phyloP scores from a whole-genome alignment of 2,113 vertebrate species.

The Dolichallabes microphthalmus region DNA sequence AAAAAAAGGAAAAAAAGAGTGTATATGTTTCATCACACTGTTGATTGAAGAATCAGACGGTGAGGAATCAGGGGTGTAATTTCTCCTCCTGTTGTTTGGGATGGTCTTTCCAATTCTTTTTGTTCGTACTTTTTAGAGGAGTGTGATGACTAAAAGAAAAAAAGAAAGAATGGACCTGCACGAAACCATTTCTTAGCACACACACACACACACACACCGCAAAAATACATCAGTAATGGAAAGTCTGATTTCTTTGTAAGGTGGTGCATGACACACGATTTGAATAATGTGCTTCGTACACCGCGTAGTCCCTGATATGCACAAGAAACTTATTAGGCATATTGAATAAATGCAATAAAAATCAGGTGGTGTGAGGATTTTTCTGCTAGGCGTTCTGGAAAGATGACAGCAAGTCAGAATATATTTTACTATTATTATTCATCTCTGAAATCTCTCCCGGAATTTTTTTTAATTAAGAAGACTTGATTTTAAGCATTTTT shows the following conservation, averaged over 20 bases:
- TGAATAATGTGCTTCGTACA: not conserved
- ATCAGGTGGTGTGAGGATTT: not conserved
- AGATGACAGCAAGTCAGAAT: not conserved
- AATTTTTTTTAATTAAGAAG: not conserved
- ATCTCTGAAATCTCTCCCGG: not conserved
- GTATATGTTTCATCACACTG: not conserved
- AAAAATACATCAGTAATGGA: not conserved
- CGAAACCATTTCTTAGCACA: slow-evolving; percentile 12
- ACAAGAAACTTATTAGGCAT: not conserved
- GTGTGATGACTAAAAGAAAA: not conserved
- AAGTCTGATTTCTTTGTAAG: not conserved
- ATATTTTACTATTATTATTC: not conserved
- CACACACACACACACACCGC: too few relatives aligned
- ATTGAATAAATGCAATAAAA: not conserved
- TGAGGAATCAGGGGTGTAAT: not conserved
- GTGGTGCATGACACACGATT: not conserved
- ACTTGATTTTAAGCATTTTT: not conserved
- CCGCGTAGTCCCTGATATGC: not conserved
- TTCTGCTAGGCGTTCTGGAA: not conserved
- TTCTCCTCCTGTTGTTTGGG: not conserved
- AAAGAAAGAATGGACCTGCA: not conserved
- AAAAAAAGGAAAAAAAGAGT: not conserved
- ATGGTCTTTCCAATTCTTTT: not conserved
- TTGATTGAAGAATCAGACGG: not conserved
- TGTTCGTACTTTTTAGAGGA: not conserved